Base-by-base conservation (phyloP, 2,888 invertebrate species). In the Itoplectis maculator region DNA sequence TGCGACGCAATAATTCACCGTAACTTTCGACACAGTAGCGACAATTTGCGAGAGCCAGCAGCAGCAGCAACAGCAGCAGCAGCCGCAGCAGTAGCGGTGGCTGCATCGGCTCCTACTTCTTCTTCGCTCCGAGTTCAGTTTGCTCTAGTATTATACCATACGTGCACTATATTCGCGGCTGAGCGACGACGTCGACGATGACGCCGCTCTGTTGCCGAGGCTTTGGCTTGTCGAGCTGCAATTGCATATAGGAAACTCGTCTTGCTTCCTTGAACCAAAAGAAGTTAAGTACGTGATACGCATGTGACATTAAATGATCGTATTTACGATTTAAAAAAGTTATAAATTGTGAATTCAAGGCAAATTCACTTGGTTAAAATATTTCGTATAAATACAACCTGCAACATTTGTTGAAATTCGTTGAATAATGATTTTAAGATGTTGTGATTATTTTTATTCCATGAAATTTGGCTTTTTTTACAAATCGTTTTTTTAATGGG, bases 1-100 rank as follows among this genome's bases (percentile, higher is more conserved):
- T 87, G 88, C 91, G 90, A 89, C 89, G 90, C 89, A 91, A 90
- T 90, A 90, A 90, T 89, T 91, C 88, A 90, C 88, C 88, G 88
- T 89, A 90, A 89, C 88, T 90, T 91, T 90, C 89, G 89, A 90
- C 89, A 87, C 88, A 79, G 77, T 79, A 83, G 86, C 84, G 88
- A 90, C 89, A 88, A 89, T 89, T 89, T 88, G 87, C 86, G 80
- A 85, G 82, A 85, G 81, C 85, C 82, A 85, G 45, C 79, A 65
- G 79, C 79, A 77, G 72, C 70, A 70, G 47, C 23, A 59, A n/a
- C n/a, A n/a, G n/a, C n/a, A n/a, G n/a, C n/a, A n/a, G n/a, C n/a
- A n/a, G 29, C 29, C 29, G 29, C n/a, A n/a, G 72, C 59, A 35
- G 35, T 47, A 61, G 9, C 54, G 56, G 35, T 15, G 56, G 45